Percentiles rank a stretch among this genome's conserved stretches.
phyloP scores from a whole-genome alignment of 2,888 invertebrate species.

The Congeria kusceri region DNA sequence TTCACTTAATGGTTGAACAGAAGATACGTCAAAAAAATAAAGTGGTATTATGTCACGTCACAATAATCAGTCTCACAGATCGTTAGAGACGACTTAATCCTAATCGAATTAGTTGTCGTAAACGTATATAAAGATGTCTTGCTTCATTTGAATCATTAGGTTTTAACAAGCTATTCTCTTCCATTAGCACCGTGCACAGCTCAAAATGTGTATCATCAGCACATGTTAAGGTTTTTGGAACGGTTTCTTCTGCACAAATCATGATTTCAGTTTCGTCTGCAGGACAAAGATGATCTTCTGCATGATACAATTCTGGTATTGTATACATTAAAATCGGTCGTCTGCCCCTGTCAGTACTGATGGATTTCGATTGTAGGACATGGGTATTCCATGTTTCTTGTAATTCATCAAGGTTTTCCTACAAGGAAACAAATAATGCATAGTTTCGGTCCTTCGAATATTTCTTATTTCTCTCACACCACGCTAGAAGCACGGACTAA shows the following conservation, averaged over 20 bases:
- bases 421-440: neutral
- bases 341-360: conserved; percentile 8
- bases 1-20: no score
- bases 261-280: conserved; percentile 22
- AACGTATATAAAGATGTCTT: conserved; percentile 26
- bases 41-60: no score
- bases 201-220: conserved; percentile 20
- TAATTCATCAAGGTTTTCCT: conserved; percentile 27
- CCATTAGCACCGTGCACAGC: conserved; percentile 17
- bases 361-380: conserved; percentile 11
- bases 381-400: conserved; percentile 27
- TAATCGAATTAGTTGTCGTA: conserved; percentile 15
- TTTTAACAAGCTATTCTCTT: conserved; percentile 11
- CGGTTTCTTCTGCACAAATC: conserved; percentile 27
- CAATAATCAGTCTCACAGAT: neutral
- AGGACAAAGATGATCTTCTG: conserved; percentile 13
- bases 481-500: no score
- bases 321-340: conserved; percentile 29
- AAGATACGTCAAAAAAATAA: no score
- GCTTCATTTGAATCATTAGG: conserved; percentile 14
- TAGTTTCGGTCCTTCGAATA: no score
- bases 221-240: conserved; percentile 17
- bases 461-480: no score
- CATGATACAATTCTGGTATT: conserved; percentile 19
- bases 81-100: conserved; percentile 9